phyloP scores from a whole-genome alignment of 2,113 vertebrate genomes.

The Dasyornis broadbenti region DNA sequence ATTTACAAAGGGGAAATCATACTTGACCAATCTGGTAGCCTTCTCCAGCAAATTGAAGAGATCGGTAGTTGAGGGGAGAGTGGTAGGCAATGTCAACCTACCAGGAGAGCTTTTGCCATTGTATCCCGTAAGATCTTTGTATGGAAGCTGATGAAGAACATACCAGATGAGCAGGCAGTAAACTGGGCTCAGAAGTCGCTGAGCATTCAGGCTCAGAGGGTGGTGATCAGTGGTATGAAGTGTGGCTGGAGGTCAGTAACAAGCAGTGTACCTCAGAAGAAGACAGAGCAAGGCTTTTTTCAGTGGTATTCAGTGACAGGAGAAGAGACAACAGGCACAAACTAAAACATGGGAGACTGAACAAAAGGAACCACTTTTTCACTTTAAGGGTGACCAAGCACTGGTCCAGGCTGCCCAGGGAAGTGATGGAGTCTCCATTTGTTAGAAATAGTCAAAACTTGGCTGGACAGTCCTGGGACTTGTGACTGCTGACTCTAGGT shows the following conservation, averaged over 20 bases:
- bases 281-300: background rate
- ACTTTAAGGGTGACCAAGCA: background rate
- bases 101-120: background rate
- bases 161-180: background rate
- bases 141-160: background rate
- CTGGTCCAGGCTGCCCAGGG: background rate
- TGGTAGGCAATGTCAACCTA: background rate
- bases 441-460: background rate
- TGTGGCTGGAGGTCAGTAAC: background rate
- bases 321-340: background rate
- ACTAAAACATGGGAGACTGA: background rate
- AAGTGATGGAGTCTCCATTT: background rate
- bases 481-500: background rate
- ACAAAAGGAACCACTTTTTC: background rate
- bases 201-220: background rate
- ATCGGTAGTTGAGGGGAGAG: background rate
- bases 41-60: background rate
- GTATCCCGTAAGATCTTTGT: background rate
- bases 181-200: background rate
- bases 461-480: background rate
- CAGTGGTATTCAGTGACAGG: too few species aligned
- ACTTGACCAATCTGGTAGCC: background rate
- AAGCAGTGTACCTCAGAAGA: background rate
- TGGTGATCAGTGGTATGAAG: background rate
- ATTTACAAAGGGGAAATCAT: background rate